phyloP scores from a whole-genome alignment of 2,797 vertebrate species.

The Apogon talboti region DNA sequence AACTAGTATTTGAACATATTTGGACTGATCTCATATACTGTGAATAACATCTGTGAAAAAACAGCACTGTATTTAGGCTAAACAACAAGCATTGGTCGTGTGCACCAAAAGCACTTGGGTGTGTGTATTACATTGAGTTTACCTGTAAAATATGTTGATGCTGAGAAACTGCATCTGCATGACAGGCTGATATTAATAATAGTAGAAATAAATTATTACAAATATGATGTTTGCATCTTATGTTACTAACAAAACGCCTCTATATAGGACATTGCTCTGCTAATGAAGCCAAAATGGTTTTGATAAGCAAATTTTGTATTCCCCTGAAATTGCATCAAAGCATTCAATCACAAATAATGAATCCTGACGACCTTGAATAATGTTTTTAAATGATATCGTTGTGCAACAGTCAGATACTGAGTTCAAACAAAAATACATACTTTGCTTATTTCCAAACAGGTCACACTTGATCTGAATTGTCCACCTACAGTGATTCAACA shows the following conservation, averaged over 20 bases:
- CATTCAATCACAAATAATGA: slow-evolving; percentile 70
- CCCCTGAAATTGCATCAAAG: slow-evolving; percentile 78
- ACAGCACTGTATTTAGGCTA: slow-evolving; percentile 10
- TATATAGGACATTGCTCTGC: slow-evolving; percentile 63
- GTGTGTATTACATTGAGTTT: slow-evolving; percentile 18
- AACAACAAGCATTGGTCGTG: slow-evolving; percentile 11
- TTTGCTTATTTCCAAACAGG: slow-evolving; percentile 22
- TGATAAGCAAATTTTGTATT: slow-evolving; percentile 74
- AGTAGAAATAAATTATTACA: slow-evolving; percentile 26
- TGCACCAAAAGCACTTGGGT: slow-evolving; percentile 17
- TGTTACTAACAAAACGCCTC: slow-evolving; percentile 33
- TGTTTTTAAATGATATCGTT: slow-evolving; percentile 44
- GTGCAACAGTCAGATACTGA: slow-evolving; percentile 23
- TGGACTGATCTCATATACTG: slow-evolving; percentile 39
- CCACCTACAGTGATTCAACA: no score
- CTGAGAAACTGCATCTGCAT: neutral
- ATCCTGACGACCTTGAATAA: slow-evolving; percentile 64
- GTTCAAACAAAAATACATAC: slow-evolving; percentile 9
- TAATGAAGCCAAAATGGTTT: slow-evolving; percentile 71
- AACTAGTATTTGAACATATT: slow-evolving; percentile 52
- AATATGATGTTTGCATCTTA: slow-evolving; percentile 38
- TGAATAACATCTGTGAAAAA: slow-evolving; percentile 33
- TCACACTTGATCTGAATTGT: no score
- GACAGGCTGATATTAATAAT: neutral
- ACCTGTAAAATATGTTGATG: neutral